Conservation (phyloP, 1,140 invertebrate genomes). For the Drosophila sproati region DNA sequence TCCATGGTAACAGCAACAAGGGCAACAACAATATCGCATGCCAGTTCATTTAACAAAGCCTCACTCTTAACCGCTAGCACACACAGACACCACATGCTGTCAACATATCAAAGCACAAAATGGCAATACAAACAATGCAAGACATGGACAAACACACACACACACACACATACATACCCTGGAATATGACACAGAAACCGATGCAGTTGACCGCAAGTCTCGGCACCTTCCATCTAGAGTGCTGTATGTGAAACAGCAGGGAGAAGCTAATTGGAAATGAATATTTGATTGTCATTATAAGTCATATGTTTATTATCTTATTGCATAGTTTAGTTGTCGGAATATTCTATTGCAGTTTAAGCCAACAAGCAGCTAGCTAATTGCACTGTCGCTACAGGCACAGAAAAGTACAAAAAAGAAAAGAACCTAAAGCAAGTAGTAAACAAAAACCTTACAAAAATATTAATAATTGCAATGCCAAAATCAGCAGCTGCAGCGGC, state of each 20-base stretch:
- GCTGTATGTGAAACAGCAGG: too few species aligned
- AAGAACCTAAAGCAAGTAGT: neutral
- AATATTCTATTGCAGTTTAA: too few species aligned
- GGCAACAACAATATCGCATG: constrained; percentile 3
- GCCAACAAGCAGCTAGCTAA: neutral
- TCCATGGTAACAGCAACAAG: constrained; percentile 5
- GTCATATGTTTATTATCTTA: too few species aligned
- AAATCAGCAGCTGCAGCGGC: neutral
- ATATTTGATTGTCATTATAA: too few species aligned
- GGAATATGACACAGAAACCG: constrained; percentile 3
- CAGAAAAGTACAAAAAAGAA: neutral
- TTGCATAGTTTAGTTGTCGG: too few species aligned
- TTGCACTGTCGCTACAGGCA: neutral
- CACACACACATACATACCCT: neutral
- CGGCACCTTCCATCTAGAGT: too few species aligned
- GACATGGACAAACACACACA: neutral
- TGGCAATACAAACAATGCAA: constrained; percentile 17
- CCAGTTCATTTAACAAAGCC: neutral
- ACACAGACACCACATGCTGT: neutral
- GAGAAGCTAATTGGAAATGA: too few species aligned
- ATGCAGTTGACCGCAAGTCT: constrained; percentile 15
- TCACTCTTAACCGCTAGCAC: neutral
- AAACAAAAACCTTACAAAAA: neutral
- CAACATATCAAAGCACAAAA: constrained; percentile 29
- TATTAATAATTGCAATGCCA: constrained; percentile 9